phyloP scores from a whole-genome alignment of 2,888 invertebrate genomes.

The Drosophila paranaensis region DNA sequence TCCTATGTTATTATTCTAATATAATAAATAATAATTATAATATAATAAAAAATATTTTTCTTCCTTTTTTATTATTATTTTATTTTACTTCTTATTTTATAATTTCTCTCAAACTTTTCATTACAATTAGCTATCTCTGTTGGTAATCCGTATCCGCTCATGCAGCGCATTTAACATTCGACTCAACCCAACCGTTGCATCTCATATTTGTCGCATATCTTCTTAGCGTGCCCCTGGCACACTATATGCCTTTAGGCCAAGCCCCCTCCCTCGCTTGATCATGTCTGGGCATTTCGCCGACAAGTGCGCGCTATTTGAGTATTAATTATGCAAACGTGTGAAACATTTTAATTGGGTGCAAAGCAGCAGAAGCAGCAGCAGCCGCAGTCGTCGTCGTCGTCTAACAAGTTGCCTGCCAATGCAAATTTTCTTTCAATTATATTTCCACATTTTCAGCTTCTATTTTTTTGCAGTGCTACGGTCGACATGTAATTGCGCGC shows the following conservation, averaged over 20 bases:
- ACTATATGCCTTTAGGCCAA: constrained; percentile 3
- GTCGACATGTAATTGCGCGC: constrained; percentile 75
- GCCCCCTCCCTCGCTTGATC: neutral
- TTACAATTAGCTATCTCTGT: neutral
- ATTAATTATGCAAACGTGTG: constrained; percentile 85
- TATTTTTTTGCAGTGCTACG: constrained; percentile 26
- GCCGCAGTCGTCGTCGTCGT: constrained; percentile 25
- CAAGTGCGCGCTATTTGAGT: constrained; percentile 82
- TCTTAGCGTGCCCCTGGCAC: constrained; percentile 38
- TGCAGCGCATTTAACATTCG: neutral
- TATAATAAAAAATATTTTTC: too few species aligned
- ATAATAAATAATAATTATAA: too few species aligned
- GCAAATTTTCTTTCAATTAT: constrained; percentile 78
- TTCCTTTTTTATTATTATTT: too few species aligned
- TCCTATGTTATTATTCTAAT: too few species aligned
- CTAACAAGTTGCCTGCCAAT: constrained; percentile 64
- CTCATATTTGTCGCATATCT: constrained; percentile 44
- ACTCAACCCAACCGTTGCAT: neutral
- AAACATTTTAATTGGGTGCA: constrained; percentile 84
- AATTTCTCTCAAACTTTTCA: neutral
- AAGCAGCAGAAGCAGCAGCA: constrained; percentile 46
- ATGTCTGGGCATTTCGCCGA: constrained; percentile 58
- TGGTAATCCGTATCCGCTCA: neutral
- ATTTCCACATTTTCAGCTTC: constrained; percentile 43
- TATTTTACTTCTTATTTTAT: neutral